phyloP scores from a whole-genome alignment of 2,888 invertebrate species.

The Eledone cirrhosa region DNA sequence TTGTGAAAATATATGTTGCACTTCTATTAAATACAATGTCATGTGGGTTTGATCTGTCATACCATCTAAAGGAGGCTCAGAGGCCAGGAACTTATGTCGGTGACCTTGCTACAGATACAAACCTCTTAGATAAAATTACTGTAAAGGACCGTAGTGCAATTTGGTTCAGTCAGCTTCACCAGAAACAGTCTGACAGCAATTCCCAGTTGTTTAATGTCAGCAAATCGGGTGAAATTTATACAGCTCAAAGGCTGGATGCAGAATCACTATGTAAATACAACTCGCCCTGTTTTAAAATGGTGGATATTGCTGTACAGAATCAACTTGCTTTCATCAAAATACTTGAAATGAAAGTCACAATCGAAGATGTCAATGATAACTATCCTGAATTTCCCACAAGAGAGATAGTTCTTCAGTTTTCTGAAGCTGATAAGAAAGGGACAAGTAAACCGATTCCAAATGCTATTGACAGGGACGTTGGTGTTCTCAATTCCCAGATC shows the following conservation, averaged over 20 bases:
- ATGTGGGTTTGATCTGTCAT: neutral
- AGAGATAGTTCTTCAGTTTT: neutral
- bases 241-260: neutral
- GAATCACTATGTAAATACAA: constrained; percentile 5
- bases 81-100: neutral
- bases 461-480: constrained; percentile 10
- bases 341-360: neutral
- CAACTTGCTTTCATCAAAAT: neutral
- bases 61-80: constrained; percentile 2
- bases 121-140: neutral
- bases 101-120: constrained; percentile 13
- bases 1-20: no score
- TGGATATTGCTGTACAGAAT: constrained; percentile 5
- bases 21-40: no score
- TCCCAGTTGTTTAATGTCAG: neutral
- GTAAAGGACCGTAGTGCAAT: constrained; percentile 2
- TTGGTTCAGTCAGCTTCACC: neutral
- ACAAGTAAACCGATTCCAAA: constrained; percentile 10
- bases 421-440: constrained; percentile 15
- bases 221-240: constrained; percentile 12
- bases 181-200: neutral
- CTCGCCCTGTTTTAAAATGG: neutral
- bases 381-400: constrained; percentile 10
- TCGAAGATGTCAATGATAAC: constrained; percentile 20
- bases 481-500: constrained; percentile 4